Base-by-base conservation (phyloP, 2,888 invertebrate genomes). In the Furcula furcula region DNA sequence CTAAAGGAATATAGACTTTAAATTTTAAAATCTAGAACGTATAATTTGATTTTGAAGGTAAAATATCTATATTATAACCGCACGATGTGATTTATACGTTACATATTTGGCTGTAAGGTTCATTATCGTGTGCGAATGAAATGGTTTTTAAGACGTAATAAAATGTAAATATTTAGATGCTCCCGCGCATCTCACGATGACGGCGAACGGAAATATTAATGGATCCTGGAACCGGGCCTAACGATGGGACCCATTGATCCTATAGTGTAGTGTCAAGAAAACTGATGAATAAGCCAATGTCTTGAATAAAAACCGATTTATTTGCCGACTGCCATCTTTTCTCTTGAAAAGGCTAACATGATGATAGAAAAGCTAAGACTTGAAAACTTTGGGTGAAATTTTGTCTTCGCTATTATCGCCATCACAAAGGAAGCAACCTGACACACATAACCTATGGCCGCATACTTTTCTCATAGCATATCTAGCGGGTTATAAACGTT, bases 131-230 rank as follows among this genome's bases (percentile, higher is more conserved):
- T 6, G 23, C 10, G 30, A 36, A 31, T 6, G 6, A 20, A 1
- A 11, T 14, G 25, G 40, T 31, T 36, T 30, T 51, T 58, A 46
- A 9, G 65, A 28, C 55, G 37, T 70, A 76, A 65, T 35, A 31
- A 39, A 50, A 37, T 53, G 42, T 41, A 33, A 13, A 12, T 33
- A 32, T 45, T 37, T 48, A 57, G 41, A 53, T 73, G 83, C 85
- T 77, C 81, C 81, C 68, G 83, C 79, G 82, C 84, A 80, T 75
- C 74, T 63, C 49, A 70, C 68, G 66, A 66, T n/a, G n/a, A n/a
- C 63, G 62, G 65, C 81, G 80, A 77, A 72, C 87, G 88, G 88
- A 88, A 86, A 87, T 84, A 86, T 84, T 88, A 87, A 88, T 88
- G 85, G 86, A 75, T 79, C 82, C 83, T 80, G 83, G 81, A 82